These are phyloP conservation scores for Telmatherina bonti DNA, from an alignment of 2,797 vertebrate species.

Conservation along the genomic window DNA sequence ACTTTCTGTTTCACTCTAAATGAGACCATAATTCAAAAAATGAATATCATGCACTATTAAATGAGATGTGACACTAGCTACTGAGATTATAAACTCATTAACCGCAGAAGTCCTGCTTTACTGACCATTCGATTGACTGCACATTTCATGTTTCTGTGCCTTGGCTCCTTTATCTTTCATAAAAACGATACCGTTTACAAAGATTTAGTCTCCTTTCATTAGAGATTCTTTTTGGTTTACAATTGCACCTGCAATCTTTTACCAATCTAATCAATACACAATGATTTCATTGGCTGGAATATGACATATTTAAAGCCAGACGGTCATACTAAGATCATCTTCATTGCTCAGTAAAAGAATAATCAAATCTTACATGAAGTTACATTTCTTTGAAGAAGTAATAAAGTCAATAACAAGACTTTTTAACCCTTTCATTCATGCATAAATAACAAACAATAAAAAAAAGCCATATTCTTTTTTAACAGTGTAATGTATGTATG, in stretches of 20 bases:
- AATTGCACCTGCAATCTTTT: neutral
- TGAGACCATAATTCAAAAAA: neutral
- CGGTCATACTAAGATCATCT: too few relatives aligned
- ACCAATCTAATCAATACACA: too few relatives aligned
- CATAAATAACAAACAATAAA: too few relatives aligned
- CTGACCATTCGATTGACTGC: neutral
- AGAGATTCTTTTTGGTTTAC: neutral
- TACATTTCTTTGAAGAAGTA: too few relatives aligned
- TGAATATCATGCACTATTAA: slow-evolving; percentile 1
- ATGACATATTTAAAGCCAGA: neutral
- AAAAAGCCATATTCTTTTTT: too few relatives aligned
- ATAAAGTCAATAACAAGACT: too few relatives aligned
- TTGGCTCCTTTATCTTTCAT: neutral
- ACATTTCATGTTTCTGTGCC: neutral
- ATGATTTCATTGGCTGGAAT: neutral
- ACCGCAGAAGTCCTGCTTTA: neutral
- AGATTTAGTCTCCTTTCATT: neutral
- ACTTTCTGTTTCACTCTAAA: neutral
- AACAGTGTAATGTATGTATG: too few relatives aligned
- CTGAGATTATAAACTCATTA: slow-evolving; percentile 1
- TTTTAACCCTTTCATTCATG: too few relatives aligned
- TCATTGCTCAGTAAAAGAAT: too few relatives aligned
- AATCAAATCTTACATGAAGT: too few relatives aligned
- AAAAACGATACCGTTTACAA: neutral
- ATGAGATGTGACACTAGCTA: neutral